Base-by-base conservation (phyloP, 2,888 invertebrate species). In the Agrochola litura region DNA sequence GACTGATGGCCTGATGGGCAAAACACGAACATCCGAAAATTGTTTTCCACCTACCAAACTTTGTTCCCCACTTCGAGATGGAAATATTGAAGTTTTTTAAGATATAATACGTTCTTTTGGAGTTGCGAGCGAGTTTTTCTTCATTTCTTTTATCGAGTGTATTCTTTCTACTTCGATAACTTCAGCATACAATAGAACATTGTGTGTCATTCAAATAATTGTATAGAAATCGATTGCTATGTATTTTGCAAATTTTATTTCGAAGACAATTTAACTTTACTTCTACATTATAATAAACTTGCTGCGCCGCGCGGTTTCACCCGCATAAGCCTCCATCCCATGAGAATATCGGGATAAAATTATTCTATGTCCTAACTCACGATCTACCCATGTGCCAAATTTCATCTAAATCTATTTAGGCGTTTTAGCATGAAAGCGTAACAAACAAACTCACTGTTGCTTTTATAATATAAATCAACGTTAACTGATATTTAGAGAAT, bases 1-100 rank as follows among this genome's bases (percentile, higher is more conserved):
- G 81, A 84, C 78, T 89, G 86, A 86, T 83, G 88, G 81, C 83
- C 78, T 89, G 86, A 86, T 83, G 88, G 81, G 81, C 65, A 80
- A 83, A 84, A 89, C 73, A 81, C 82, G 84, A 89, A 84, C 83
- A 89, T 79, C 79, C 83, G 77, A 86, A 88, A 86, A 88, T 86
- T 88, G 89, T 86, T 85, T 86, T 77, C 73, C 87, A 83, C 81
- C 86, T 81, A 84, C 86, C 73, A 19, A 88, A 88, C 83, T 88
- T 88, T 82, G 79, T 86, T 84, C 52, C 70, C 61, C 69, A 76
- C 84, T 89, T 86, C 76, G 80, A 76, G 84, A 81, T 81, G 83
- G 79, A 86, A 89, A 87, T 87, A 82, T 83, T 77, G 60, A 84
- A 87, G 81, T 86, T 87, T 86, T 84, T 74, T 64, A 67, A 67